These are phyloP conservation scores for Eremophila alpestris DNA, from an alignment of 2,797 vertebrate species.

Conservation along the genomic window DNA sequence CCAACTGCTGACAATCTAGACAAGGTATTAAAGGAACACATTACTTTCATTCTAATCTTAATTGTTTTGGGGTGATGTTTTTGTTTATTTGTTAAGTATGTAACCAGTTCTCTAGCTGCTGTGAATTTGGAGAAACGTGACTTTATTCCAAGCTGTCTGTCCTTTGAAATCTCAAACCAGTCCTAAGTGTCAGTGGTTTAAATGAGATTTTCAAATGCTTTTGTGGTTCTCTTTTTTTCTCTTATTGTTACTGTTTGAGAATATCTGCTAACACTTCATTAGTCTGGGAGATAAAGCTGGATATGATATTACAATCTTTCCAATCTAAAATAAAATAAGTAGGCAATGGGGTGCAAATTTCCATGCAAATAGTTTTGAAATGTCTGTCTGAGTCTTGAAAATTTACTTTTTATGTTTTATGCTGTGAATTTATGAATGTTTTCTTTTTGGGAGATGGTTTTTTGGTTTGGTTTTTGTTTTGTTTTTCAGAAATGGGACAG, in stretches of 20 bases:
- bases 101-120: not conserved
- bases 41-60: not conserved
- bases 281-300: not conserved
- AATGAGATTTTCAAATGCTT: not conserved
- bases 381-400: not conserved
- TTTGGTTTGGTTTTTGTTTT: not conserved
- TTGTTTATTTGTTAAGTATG: not conserved
- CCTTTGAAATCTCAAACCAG: not conserved
- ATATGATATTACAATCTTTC: not conserved
- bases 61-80: not conserved
- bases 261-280: not conserved
- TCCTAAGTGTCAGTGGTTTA: not conserved
- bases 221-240: not conserved
- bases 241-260: not conserved
- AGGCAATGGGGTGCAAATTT: not conserved
- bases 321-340: not conserved
- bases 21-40: slow-evolving; percentile 77
- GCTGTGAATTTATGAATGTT: not conserved
- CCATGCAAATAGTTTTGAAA: not conserved
- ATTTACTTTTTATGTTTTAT: not conserved
- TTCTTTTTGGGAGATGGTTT: not conserved
- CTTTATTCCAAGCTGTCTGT: not conserved
- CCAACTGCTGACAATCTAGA: slow-evolving; percentile 84
- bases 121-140: not conserved
- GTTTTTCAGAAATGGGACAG: not conserved